Evolutionary conservation across 2,113 vertebrate species (phyloP).

Genomic region (Scalopus aquaticus): DNA sequence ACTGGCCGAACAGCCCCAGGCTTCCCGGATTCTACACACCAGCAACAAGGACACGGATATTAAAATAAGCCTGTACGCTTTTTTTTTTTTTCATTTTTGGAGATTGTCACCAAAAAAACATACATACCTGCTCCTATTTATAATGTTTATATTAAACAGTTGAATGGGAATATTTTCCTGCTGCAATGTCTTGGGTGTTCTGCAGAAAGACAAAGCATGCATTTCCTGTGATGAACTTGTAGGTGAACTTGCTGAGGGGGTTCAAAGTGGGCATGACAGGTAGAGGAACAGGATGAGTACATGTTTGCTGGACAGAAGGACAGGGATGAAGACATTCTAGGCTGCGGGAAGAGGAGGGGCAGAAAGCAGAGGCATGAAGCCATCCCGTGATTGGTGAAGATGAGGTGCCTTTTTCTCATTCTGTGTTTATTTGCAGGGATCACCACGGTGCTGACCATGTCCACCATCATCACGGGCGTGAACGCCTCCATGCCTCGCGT

Average conservation of each 20-base stretch:
- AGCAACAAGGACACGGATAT: background rate
- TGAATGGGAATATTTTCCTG: background rate
- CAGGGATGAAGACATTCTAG: background rate
- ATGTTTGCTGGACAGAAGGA: background rate
- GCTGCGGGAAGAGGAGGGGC: background rate
- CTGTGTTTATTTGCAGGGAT: conserved; percentile 91
- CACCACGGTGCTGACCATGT: conserved; percentile 95
- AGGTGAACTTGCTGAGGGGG: background rate
- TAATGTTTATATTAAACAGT: background rate
- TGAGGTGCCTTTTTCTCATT: conserved; percentile 80
- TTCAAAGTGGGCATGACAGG: background rate
- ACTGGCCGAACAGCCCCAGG: background rate
- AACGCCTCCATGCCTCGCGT: conserved; percentile 98
- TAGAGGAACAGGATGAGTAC: no score
- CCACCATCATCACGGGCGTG: conserved; percentile 95
- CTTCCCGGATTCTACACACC: background rate
- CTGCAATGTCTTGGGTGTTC: background rate
- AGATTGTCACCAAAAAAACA: background rate
- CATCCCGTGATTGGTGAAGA: background rate
- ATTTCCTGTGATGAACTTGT: no score
- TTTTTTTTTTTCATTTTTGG: background rate
- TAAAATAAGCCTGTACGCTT: background rate
- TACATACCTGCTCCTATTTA: conserved; percentile 68
- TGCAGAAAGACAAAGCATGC: background rate
- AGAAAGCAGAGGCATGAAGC: background rate